Percentiles rank a stretch among this genome's conserved stretches.
Evolutionary conservation across 2,113 vertebrate genomes (phyloP).

Genomic region (Periophthalmodon schlosseri): DNA sequence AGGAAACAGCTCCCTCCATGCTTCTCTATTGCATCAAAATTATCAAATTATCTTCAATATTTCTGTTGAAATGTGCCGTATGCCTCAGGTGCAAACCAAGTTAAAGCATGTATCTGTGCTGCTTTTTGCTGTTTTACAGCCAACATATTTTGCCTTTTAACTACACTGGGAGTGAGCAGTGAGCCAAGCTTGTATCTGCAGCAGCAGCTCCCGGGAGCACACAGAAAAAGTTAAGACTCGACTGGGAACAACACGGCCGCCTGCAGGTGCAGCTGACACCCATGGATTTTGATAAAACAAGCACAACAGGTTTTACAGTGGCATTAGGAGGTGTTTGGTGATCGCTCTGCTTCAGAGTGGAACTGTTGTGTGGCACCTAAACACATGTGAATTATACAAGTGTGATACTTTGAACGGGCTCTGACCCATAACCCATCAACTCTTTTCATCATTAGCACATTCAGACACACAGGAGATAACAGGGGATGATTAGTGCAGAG

Average conservation of each 20-base stretch:
- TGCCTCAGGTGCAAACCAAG: constrained; percentile 38
- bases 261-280: constrained; percentile 67
- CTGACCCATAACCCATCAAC: not conserved
- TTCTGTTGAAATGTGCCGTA: constrained; percentile 13
- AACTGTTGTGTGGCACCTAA: constrained; percentile 4
- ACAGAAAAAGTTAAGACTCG: constrained; percentile 11
- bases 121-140: constrained; percentile 8
- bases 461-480: not conserved
- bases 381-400: constrained; percentile 28
- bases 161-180: not conserved
- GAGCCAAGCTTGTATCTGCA: not conserved
- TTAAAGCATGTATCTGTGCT: constrained; percentile 44
- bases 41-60: not conserved
- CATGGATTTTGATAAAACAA: constrained; percentile 57
- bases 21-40: not conserved
- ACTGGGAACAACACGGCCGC: constrained; percentile 58
- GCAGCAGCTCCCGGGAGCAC: not conserved
- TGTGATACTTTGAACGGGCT: not conserved
- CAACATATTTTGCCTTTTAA: not conserved
- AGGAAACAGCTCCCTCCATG: not conserved
- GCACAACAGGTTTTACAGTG: constrained; percentile 66
- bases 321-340: constrained; percentile 32
- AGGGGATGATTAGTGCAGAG: not conserved
- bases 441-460: not conserved
- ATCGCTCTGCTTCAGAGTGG: constrained; percentile 21